Base-by-base conservation (phyloP, 2,797 vertebrate species). In the Chelidonichthys spinosus region DNA sequence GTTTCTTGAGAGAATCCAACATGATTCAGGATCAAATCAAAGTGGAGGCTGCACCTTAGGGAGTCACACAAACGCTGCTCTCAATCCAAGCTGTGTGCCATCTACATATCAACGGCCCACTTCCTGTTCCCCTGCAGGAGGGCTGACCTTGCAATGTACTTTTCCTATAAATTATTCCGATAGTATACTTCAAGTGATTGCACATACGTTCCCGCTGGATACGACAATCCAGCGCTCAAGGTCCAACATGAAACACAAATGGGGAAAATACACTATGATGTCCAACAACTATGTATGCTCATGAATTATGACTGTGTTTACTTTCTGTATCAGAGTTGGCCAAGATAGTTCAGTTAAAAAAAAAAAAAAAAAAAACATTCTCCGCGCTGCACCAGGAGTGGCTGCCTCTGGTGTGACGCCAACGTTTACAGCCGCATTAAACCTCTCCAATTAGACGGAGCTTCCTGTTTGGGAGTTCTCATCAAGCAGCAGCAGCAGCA, bases 381-480 rank as follows among this genome's bases (percentile, higher is more conserved):
- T 25, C 25, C 9, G 32, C 15, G 4, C 33, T 7, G 33, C 40
- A 37, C 4, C 18, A 11, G 18, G 53, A 40, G 55, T 42, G 14
- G 0, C 11, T 46, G 8, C 43, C 4, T 62, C 18, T 53, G 68
- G 25, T 35, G 32, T 13, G n/a, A 17, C 17, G 63, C 79, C 69
- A 59, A 54, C 6, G 39, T 62, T 78, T 73, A 71, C 46, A 40
- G 63, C 40, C 72, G 56, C 62, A 60, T 56, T 35, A 74, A 63
- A 32, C 52, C 56, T 73, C 44, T 71, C 63, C 40, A 25, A 6
- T 42, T 54, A 70, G 70, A 42, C 15, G 17, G 43, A 55, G 69
- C 74, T 75, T 83, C 82, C 87, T 32, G 72, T 86, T 85, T 43
- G 56, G 56, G 67, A 62, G 50, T 72, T 74, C 66, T 62, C 64